A percentile compares a stretch with the other conserved stretches of the same genome.
These are phyloP conservation scores for Terrapene triunguis DNA, from an alignment of 2,113 vertebrate species.

Conservation along the genomic window DNA sequence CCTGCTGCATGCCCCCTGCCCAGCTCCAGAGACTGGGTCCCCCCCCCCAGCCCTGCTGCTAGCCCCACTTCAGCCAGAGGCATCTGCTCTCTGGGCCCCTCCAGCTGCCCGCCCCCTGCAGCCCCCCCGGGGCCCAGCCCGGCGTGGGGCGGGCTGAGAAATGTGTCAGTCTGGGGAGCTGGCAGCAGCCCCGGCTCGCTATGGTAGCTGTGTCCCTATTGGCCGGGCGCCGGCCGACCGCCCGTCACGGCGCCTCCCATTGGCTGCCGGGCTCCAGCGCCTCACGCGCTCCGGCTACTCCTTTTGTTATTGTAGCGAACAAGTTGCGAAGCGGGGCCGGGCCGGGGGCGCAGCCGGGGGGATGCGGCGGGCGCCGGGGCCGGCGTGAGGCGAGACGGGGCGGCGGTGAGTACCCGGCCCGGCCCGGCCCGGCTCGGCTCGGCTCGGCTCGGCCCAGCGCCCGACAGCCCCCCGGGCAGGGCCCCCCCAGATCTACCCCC, in stretches of 20 bases:
- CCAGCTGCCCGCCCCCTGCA: too few relatives aligned
- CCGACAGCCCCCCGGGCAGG: background rate
- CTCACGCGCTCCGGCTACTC: background rate
- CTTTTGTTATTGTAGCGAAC: slow-evolving; percentile 8
- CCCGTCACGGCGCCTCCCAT: background rate
- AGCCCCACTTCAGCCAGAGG: background rate
- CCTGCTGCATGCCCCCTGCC: too few relatives aligned
- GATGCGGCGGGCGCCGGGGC: background rate
- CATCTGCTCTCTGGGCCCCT: background rate
- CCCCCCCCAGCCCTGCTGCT: background rate
- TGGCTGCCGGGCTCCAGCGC: background rate
- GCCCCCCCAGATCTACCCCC: too few relatives aligned
- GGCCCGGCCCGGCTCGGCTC: background rate
- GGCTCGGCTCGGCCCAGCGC: background rate
- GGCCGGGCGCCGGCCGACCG: background rate
- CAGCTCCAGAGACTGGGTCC: too few relatives aligned
- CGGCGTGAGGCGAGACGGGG: background rate
- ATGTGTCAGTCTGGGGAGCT: background rate
- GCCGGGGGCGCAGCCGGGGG: background rate
- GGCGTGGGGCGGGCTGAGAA: background rate
- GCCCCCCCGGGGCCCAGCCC: too few relatives aligned
- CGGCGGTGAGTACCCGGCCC: background rate
- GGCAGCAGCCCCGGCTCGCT: background rate
- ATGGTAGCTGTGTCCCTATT: background rate
- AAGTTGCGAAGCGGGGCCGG: background rate